A percentile compares a stretch with the other conserved stretches of the same genome.
phyloP scores from a whole-genome alignment of 1,140 invertebrate genomes.

The Scaptomyza hsui region DNA sequence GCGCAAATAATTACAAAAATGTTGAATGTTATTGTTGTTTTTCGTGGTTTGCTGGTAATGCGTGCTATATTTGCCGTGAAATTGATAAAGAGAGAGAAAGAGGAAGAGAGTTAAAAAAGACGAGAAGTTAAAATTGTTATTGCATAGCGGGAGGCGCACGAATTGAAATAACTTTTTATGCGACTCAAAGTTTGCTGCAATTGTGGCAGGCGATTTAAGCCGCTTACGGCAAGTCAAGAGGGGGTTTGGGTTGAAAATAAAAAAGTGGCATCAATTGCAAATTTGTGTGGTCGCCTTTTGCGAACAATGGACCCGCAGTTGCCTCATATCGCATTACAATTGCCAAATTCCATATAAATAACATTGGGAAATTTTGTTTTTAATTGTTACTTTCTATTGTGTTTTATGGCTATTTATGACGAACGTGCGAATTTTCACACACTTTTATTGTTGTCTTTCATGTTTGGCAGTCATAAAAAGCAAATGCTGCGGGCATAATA shows the following conservation, averaged over 20 bases:
- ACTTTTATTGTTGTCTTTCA: constrained; percentile 61
- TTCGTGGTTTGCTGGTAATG: constrained; percentile 20
- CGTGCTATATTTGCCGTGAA: constrained; percentile 67
- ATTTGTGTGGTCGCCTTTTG: constrained; percentile 49
- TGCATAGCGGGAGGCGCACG: constrained; percentile 45
- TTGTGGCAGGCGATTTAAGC: constrained; percentile 43
- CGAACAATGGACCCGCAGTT: constrained; percentile 39
- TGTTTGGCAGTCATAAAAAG: constrained; percentile 71
- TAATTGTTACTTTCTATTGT: constrained; percentile 45
- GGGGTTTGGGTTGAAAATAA: no score
- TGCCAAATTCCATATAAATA: constrained; percentile 58
- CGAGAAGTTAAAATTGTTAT: constrained; percentile 42
- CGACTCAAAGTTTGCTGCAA: constrained; percentile 63
- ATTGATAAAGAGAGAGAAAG: constrained; percentile 51
- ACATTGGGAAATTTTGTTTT: constrained; percentile 37
- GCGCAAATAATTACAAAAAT: constrained; percentile 73
- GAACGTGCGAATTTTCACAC: constrained; percentile 78
- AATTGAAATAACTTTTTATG: constrained; percentile 62
- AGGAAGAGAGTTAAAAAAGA: not conserved
- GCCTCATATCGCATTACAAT: constrained; percentile 36
- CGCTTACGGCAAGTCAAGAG: constrained; percentile 43
- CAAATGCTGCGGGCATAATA: constrained; percentile 58
- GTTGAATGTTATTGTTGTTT: constrained; percentile 27
- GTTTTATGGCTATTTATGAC: constrained; percentile 73
- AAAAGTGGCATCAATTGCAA: no score